A percentile compares a stretch with the other conserved stretches of the same genome.
Conservation (phyloP, 2,888 invertebrate species). For the Gymnosoma rotundatum region DNA sequence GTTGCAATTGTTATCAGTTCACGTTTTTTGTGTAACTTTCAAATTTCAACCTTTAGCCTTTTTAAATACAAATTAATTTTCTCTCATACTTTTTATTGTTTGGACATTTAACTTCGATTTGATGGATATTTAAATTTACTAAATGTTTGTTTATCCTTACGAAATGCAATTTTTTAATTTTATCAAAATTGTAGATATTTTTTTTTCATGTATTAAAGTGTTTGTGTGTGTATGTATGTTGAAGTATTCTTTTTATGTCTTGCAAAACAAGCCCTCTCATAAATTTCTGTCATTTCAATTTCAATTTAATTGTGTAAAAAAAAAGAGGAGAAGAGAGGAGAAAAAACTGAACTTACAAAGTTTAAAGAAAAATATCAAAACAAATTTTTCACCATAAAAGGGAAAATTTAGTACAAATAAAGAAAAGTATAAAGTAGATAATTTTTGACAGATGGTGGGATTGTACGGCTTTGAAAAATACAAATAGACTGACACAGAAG, state of each 20-base stretch:
- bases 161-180: constrained; percentile 53
- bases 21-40: constrained; percentile 43
- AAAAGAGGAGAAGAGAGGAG: no score
- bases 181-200: constrained; percentile 35
- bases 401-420: constrained; percentile 49
- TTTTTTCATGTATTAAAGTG: background rate
- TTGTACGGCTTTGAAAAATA: constrained; percentile 16
- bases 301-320: constrained; percentile 55
- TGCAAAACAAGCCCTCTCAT: constrained; percentile 61
- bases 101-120: constrained; percentile 27
- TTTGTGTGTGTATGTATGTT: background rate
- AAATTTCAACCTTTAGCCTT: constrained; percentile 28
- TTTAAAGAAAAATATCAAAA: constrained; percentile 20
- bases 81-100: background rate
- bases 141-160: constrained; percentile 26
- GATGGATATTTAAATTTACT: constrained; percentile 7
- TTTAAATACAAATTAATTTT: constrained; percentile 9
- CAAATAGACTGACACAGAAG: background rate
- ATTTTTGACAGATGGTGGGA: constrained; percentile 68
- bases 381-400: constrained; percentile 31
- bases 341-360: background rate
- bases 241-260: constrained; percentile 56
- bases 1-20: constrained; percentile 14
- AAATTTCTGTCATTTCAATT: constrained; percentile 66
- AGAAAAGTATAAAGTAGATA: constrained; percentile 60